Evolutionary conservation across 2,888 invertebrate genomes (phyloP), one percentile per base, ranked within the genome.

Genomic region (Cepaea hortensis): DNA sequence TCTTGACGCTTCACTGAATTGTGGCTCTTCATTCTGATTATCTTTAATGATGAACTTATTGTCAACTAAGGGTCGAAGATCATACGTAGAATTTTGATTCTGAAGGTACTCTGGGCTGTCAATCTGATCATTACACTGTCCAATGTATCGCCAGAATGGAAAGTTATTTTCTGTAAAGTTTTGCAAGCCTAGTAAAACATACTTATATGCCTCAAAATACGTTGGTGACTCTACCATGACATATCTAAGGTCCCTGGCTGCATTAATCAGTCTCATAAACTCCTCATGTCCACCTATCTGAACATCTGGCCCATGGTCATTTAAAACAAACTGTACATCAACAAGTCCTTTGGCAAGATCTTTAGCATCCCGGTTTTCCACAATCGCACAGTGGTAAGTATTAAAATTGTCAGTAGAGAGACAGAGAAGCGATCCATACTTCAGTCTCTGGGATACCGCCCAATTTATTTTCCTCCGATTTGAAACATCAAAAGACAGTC

Each of bases 161-260:
- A 92, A 85, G 70, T 91, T 90, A 11, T 89, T 88, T n/a, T 88
- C 88, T 79, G 95, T 94, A 83, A 96, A 95, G 2, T 94, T 94
- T 91, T 97, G 96, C 55, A 98, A 93, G n/a, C 96, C 96, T 90
- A 95, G 95, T 84, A 97, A 95, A 0, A 97, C 97, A 91, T 96
- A 96, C 89, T 96, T 95, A 92, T 97, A 97, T 0, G 97, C 97
- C 92, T 97, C 97, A 93, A 97, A 97, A 93, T 96, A 98, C 0
- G 97, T 96, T 83, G 96, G 96, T 84, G 97, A 96, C 93, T 97
- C 97, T 3, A 97, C 95, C 96, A 97, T 97, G 0, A 96, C 88
- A 86, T 91, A 93, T 18, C 87, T 86, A 13, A 85, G 84, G 35
- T 90, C 88, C 4, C 88, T 46, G 18, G 79, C 18, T 70, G 61